Base-by-base conservation (phyloP, 2,797 vertebrate genomes). In the Anguilla pacifica region DNA sequence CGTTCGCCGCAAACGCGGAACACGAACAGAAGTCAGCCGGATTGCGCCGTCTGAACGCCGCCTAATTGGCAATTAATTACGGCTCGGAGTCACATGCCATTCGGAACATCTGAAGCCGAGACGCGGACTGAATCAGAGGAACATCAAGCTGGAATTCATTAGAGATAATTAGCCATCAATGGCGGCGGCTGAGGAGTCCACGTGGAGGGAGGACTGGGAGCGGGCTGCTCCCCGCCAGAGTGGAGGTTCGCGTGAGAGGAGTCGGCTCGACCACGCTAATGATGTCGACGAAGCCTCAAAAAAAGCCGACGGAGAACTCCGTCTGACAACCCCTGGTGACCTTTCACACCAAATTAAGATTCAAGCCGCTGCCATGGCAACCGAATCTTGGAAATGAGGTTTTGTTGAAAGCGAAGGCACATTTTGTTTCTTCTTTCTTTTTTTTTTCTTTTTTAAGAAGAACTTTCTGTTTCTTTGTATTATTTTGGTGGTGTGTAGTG, bases 261-360 rank as follows among this genome's bases (percentile, higher is more conserved):
- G 31, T 11, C 31, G 10, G 87, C 79, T 64, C 57, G 59, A 83
- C 5, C 28, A 70, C 53, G 85, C 35, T 90, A 90, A 89, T 87
- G 88, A 90, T 86, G 82, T 53, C 49, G 7, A 10, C 72, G 31
- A 17, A 51, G 72, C 86, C 84, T 88, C 83, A 35, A 77, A 22
- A 84, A 93, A 94, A 91, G 94, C 87, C 91, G 0, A 0, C 31
- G 35, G 35, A 35, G 35, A 94, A 94, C 91, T 91, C 92, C 94
- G 94, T 94, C 91, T 92, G 90, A 89, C 95, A 93, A 94, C 94
- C 93, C 92, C 89, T 91, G 86, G 92, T 96, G 92, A 94, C 92
- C 94, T 96, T 95, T 94, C 92, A 90, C 93, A 93, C 93, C 93
- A 91, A 92, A 94, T 95, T 95, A 95, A 95, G 95, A 95, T 96